Evolutionary conservation across 2,888 invertebrate species (phyloP).

Genomic region (Azorinus chamasolen): DNA sequence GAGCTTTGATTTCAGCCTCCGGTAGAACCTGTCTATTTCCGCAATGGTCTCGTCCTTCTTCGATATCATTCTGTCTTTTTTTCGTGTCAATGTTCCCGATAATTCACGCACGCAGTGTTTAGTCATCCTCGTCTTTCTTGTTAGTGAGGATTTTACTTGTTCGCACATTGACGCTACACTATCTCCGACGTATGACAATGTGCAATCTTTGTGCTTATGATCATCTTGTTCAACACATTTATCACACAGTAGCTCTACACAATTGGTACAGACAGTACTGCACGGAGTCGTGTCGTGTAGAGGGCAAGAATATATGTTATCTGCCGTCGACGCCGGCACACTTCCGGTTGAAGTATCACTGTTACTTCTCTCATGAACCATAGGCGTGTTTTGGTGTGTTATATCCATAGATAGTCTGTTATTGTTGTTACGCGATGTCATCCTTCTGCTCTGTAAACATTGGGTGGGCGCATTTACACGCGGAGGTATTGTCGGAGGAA

Average conservation of each 20-base stretch:
- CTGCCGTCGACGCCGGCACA: too few relatives aligned
- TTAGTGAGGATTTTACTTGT: conserved; percentile 19
- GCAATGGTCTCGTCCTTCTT: conserved; percentile 43
- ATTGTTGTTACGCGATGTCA: too few relatives aligned
- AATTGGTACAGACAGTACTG: conserved; percentile 33
- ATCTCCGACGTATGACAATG: conserved; percentile 20
- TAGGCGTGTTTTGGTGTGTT: too few relatives aligned
- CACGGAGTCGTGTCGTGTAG: too few relatives aligned
- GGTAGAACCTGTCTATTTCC: conserved; percentile 53
- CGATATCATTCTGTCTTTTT: conserved; percentile 49
- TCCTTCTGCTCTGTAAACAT: too few relatives aligned
- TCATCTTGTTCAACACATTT: conserved; percentile 33
- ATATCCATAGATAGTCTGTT: too few relatives aligned
- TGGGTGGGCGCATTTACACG: too few relatives aligned
- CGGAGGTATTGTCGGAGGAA: too few relatives aligned
- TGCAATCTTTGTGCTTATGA: conserved; percentile 29
- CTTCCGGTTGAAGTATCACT: too few relatives aligned
- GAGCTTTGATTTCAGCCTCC: conserved; percentile 30
- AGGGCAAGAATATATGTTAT: too few relatives aligned
- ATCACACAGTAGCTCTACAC: conserved; percentile 50
- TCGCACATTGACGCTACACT: conserved; percentile 14
- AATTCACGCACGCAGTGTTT: conserved; percentile 29
- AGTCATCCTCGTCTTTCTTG: conserved; percentile 26
- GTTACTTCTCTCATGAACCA: too few relatives aligned
- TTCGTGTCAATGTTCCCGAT: conserved; percentile 22